Evolutionary conservation across 2,113 vertebrate genomes (phyloP), one percentile per base, ranked within the genome.

Genomic region (Probosciger aterrimus): DNA sequence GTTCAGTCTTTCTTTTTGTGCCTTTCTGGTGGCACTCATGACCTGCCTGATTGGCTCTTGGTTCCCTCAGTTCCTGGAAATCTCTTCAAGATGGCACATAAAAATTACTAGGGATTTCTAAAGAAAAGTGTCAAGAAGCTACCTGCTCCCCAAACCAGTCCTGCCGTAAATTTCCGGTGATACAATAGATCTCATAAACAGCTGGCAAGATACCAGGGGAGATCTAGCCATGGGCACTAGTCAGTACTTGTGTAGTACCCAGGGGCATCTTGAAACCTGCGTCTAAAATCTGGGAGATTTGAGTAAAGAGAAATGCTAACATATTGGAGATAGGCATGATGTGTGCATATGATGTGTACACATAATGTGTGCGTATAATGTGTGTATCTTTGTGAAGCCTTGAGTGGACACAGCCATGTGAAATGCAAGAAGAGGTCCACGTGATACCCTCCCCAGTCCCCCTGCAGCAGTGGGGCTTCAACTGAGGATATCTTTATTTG

Each of bases 391-490:
- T 39, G 24, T 0, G 1, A 9, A 43, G 24, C 22, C 19, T 4
- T 7, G 47, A 30, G 43, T 30, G 68, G 39, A 24, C 20, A 39
- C 24, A 31, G 28, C 2, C 20, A 1, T 1, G 17, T 18, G 28
- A 65, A 73, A 64, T 11, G 33, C 6, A 23, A 76, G 67, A 35
- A 35, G 24, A 46, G 3, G 7, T 27, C 33, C 47, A 35, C 2
- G 20, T 1, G 4, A 57, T 46, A 10, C 30, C 37, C 16, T 52
- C 15, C 31, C 25, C 37, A 9, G 22, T 6, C 4, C 7, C 22
- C 8, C 11, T 1, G 1, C 9, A 4, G 35, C 33, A 60, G 14
- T 12, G 28, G 14, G n/a, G 22, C 24, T 27, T 5, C 12, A 14
- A 24, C 25, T 74, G 11, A 7, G 41, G 41, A 83, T 33, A 37